Conservation (phyloP, 92 coral and sea anemone genomes). For the Zoanthus sansibaricus region DNA sequence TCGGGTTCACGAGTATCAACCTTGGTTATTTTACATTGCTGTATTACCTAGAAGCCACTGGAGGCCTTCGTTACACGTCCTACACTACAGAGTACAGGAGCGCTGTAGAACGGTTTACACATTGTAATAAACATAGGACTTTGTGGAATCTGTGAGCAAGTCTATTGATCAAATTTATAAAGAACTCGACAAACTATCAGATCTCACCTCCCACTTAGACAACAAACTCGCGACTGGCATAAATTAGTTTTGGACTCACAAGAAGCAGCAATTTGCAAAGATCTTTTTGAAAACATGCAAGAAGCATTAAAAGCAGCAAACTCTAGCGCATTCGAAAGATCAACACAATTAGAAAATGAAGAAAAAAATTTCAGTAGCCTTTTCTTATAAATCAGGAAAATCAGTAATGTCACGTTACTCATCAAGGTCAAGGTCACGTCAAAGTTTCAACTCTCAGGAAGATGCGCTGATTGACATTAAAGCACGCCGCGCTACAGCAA, state of each 20-base stretch:
- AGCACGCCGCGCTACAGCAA: too few species aligned
- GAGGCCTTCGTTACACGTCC: not conserved
- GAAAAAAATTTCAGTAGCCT: constrained; percentile 32
- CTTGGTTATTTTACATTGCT: too few species aligned
- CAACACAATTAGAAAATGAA: constrained; percentile 14
- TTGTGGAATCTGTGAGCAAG: not conserved
- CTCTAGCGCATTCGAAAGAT: constrained; percentile 10
- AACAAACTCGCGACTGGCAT: constrained; percentile 28
- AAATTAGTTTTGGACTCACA: constrained; percentile 9
- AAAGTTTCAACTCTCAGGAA: constrained; percentile 30
- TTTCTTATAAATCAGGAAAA: constrained; percentile 1
- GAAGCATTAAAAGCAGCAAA: constrained; percentile 36
- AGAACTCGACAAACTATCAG: constrained; percentile 13
- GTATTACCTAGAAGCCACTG: too few species aligned
- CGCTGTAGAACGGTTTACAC: not conserved
- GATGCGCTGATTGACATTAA: constrained; percentile 31
- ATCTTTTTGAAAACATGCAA: constrained; percentile 30
- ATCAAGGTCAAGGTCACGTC: constrained; percentile 27
- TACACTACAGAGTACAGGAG: not conserved
- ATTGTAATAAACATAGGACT: not conserved
- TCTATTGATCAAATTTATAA: not conserved
- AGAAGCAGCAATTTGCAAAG: constrained; percentile 27
- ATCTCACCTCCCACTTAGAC: constrained; percentile 28
- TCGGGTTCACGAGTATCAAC: too few species aligned
- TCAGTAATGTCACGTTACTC: constrained; percentile 24